phyloP scores from a whole-genome alignment of 2,113 vertebrate species.

The Pygoscelis antarcticus region DNA sequence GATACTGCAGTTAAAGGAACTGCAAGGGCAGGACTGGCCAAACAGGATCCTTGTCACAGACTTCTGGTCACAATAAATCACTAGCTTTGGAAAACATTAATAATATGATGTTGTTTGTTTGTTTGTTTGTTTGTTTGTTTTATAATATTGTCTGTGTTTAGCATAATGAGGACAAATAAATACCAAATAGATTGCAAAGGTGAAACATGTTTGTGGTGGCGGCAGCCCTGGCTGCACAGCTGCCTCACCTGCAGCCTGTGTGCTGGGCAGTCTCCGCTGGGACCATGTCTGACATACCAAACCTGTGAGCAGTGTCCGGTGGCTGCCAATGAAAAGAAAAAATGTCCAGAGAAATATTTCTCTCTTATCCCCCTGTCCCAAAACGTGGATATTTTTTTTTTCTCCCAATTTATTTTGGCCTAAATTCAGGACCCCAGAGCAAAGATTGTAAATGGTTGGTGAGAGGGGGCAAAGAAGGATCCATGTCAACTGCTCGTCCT shows the following conservation, averaged over 20 bases:
- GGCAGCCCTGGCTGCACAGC: neutral
- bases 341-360: neutral
- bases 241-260: conserved; percentile 10
- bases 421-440: neutral
- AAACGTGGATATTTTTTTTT: neutral
- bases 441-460: neutral
- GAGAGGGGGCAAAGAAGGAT: neutral
- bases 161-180: neutral
- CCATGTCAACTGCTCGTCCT: neutral
- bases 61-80: neutral
- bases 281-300: neutral
- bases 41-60: neutral
- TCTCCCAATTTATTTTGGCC: neutral
- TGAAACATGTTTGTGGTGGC: neutral
- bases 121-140: neutral
- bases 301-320: neutral
- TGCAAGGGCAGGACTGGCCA: neutral
- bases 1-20: neutral
- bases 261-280: neutral
- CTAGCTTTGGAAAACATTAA: neutral
- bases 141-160: neutral
- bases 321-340: conserved; percentile 28
- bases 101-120: neutral
- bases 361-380: neutral
- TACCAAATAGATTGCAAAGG: neutral